These are phyloP conservation scores for Eleutherodactylus coqui DNA, from an alignment of 2,797 vertebrate genomes.

Conservation along the genomic window DNA sequence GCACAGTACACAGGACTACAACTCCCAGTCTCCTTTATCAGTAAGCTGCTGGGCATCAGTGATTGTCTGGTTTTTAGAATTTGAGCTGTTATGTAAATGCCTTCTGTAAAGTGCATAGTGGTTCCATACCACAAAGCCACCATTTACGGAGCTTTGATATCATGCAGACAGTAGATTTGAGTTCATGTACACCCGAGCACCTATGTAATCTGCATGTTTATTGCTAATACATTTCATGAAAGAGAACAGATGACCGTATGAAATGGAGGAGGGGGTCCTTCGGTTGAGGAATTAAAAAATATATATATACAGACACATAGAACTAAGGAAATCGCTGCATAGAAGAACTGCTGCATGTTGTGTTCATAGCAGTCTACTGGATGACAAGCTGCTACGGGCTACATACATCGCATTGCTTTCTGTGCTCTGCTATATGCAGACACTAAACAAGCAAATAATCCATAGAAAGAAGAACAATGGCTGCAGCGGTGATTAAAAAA, in stretches of 20 bases:
- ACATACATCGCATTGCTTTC: background rate
- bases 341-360: background rate
- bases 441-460: background rate
- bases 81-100: background rate
- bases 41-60: background rate
- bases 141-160: background rate
- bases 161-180: background rate
- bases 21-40: background rate
- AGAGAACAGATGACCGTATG: background rate
- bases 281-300: background rate
- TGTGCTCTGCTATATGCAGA: background rate
- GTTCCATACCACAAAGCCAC: background rate
- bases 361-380: background rate
- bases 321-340: background rate
- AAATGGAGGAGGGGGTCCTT: background rate
- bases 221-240: background rate
- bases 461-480: background rate
- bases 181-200: background rate
- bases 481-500: background rate
- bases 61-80: slow-evolving; percentile 40
- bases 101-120: slow-evolving; percentile 49
- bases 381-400: background rate
- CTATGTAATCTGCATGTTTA: background rate
- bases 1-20: background rate
- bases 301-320: too few relatives aligned